These are phyloP conservation scores for Sinocyclocheilus anophthalmus DNA, from an alignment of 2,113 vertebrate species.

Conservation along the genomic window DNA sequence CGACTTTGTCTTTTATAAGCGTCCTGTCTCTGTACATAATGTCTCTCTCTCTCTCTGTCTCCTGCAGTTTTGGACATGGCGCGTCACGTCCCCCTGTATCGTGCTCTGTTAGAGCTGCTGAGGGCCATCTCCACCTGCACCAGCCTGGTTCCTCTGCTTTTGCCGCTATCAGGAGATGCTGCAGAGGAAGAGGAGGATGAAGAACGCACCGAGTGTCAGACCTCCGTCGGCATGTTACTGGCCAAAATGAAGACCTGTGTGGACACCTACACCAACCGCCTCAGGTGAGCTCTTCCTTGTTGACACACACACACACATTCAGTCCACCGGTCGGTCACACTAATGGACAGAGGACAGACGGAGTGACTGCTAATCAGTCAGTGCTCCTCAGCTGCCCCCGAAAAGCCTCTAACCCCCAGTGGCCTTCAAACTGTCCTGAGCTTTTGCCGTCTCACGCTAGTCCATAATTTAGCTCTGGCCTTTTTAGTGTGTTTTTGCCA, in stretches of 20 bases:
- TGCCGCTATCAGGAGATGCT: constrained; percentile 87
- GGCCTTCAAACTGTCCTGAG: constrained; percentile 6
- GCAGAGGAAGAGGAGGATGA: constrained; percentile 84
- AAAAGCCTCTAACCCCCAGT: not conserved
- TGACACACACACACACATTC: not conserved
- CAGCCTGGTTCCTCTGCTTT: constrained; percentile 88
- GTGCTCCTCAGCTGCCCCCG: not conserved
- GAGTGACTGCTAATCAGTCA: not conserved
- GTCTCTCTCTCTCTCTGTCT: constrained; percentile 40
- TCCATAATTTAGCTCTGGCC: not conserved
- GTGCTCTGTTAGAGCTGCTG: constrained; percentile 91
- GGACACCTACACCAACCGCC: constrained; percentile 95
- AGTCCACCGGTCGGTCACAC: not conserved
- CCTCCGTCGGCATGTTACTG: constrained; percentile 92
- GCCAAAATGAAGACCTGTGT: constrained; percentile 99
- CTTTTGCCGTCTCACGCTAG: not conserved
- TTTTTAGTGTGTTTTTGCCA: not conserved
- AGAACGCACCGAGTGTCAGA: constrained; percentile 87
- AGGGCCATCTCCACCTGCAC: constrained; percentile 93
- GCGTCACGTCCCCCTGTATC: constrained; percentile 93
- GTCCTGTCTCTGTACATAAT: not conserved
- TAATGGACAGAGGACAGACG: not conserved
- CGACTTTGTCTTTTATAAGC: constrained; percentile 16
- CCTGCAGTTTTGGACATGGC: constrained; percentile 94
- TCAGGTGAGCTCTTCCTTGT: constrained; percentile 77